Conservation (phyloP, 1,140 invertebrate genomes). For the Cydia fagiglandana region DNA sequence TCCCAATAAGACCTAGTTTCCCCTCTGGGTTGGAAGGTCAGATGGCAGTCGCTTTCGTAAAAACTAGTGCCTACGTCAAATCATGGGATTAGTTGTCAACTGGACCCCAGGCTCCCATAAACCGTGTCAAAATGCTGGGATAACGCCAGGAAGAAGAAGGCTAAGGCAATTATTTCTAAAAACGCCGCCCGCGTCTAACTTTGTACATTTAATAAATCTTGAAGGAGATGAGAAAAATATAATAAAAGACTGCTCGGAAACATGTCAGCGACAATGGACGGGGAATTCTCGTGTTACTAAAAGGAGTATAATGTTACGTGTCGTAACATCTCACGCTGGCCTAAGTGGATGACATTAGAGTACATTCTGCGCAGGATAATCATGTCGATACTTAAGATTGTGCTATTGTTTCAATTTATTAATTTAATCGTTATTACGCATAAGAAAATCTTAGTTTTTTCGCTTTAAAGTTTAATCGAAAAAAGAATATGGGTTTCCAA, state of each 20-base stretch:
- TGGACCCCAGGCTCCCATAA: no score
- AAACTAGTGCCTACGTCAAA: no score
- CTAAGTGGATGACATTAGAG: background rate
- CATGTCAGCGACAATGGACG: background rate
- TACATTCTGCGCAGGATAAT: background rate
- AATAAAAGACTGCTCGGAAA: slow-evolving; percentile 18
- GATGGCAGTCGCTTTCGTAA: no score
- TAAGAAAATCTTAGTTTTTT: no score
- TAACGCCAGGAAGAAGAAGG: no score
- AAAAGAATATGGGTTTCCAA: no score
- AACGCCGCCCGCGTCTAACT: background rate
- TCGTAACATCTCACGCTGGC: background rate
- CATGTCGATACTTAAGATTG: background rate
- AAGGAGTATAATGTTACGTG: slow-evolving; percentile 12
- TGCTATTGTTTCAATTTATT: background rate
- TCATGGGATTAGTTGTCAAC: no score
- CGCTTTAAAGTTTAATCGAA: no score
- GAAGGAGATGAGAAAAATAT: slow-evolving; percentile 1
- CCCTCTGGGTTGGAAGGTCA: no score
- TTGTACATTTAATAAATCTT: background rate
- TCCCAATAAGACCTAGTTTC: no score
- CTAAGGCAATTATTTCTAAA: background rate
- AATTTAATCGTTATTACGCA: no score
- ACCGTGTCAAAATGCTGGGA: no score
- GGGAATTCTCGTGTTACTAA: slow-evolving; percentile 19